Conservation (phyloP, 2,113 vertebrate genomes). For the Rhinolophus ferrumequinum region DNA sequence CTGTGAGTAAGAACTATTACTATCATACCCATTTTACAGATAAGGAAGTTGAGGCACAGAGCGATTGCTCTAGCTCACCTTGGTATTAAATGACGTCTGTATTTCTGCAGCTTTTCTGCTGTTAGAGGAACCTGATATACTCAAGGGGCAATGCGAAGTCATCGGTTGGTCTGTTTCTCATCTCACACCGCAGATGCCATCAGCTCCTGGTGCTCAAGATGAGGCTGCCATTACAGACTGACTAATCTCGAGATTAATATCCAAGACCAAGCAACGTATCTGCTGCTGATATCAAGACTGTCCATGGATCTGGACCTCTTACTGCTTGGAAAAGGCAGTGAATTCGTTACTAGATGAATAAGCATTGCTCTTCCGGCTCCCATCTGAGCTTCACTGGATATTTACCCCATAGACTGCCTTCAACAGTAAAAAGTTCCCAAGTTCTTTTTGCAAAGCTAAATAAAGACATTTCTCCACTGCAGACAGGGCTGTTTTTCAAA, state of each 20-base stretch:
- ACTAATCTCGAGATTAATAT: background rate
- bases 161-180: background rate
- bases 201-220: too few species aligned
- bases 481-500: background rate
- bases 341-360: rapidly evolving
- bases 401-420: background rate
- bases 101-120: background rate
- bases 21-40: background rate
- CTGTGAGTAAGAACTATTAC: rapidly evolving
- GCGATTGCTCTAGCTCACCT: background rate
- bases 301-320: rapidly evolving
- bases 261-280: background rate
- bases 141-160: background rate
- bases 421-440: background rate
- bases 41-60: background rate
- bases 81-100: background rate
- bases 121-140: background rate
- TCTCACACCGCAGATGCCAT: background rate
- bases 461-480: background rate
- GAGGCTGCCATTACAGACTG: background rate
- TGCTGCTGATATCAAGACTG: rapidly evolving
- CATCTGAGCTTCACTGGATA: rapidly evolving
- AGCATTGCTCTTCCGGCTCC: background rate
- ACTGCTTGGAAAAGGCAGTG: rapidly evolving
- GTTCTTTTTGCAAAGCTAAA: background rate